Evolutionary conservation across 1,140 invertebrate genomes (phyloP).

Genomic region (Oryctes rhinoceros): DNA sequence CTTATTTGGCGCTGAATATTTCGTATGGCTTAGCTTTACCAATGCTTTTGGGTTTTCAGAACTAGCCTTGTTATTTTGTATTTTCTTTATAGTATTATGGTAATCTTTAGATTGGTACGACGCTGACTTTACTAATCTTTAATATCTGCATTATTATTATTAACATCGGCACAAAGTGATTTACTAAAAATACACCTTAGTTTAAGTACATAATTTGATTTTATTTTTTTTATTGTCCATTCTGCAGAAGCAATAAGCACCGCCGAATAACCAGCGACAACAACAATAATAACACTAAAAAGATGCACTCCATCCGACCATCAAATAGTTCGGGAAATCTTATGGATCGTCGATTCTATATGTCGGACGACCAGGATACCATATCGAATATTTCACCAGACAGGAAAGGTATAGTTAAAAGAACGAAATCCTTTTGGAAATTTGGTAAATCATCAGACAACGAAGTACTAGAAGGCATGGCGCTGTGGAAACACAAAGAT

Average conservation of each 20-base stretch:
- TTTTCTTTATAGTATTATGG: no score
- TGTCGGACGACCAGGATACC: slow-evolving; percentile 64
- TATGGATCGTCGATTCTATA: slow-evolving; percentile 61
- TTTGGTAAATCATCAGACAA: slow-evolving; percentile 76
- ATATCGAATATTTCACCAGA: slow-evolving; percentile 60
- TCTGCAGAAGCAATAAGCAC: slow-evolving; percentile 42
- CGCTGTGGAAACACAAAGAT: slow-evolving; percentile 84
- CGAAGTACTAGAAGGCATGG: slow-evolving; percentile 83
- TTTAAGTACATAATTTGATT: neutral
- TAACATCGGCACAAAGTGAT: no score
- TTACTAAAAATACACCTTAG: neutral
- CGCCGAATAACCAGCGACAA: slow-evolving; percentile 62
- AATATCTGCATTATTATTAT: no score
- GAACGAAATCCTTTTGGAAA: slow-evolving; percentile 86
- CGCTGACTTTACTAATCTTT: no score
- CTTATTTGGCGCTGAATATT: no score
- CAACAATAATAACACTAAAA: slow-evolving; percentile 68
- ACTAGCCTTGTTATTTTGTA: no score
- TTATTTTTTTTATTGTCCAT: slow-evolving; percentile 12
- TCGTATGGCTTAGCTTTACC: no score
- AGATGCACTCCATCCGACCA: slow-evolving; percentile 61
- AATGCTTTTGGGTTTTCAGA: no score
- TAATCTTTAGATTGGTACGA: no score
- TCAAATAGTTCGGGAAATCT: slow-evolving; percentile 64
- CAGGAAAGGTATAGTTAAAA: slow-evolving; percentile 71